Conservation (phyloP, 2,113 vertebrate genomes). For the Xyliphius kryptos region DNA sequence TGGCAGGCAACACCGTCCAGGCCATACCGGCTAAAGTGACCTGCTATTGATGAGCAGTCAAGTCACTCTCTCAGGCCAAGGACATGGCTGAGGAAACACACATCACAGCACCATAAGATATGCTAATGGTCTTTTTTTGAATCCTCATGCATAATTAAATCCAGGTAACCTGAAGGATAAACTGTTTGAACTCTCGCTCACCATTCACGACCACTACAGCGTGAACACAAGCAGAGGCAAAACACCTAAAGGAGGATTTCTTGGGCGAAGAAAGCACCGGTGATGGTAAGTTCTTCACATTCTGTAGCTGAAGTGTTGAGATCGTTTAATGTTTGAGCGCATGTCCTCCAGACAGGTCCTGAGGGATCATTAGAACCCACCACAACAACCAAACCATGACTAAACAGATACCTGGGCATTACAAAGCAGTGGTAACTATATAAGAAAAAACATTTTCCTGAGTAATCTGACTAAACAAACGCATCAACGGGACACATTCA, state of each 20-base stretch:
- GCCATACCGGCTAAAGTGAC: conserved; percentile 62
- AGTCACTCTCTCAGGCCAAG: conserved; percentile 57
- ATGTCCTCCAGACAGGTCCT: too few relatives aligned
- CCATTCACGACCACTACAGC: conserved; percentile 5
- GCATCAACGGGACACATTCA: too few relatives aligned
- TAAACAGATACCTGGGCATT: too few relatives aligned
- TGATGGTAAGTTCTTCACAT: too few relatives aligned
- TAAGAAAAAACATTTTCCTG: too few relatives aligned
- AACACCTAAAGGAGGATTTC: not conserved
- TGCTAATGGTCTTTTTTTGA: conserved; percentile 68
- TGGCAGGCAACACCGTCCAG: conserved; percentile 52
- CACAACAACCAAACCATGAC: too few relatives aligned
- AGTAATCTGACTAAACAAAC: too few relatives aligned
- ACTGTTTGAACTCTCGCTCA: conserved; percentile 42
- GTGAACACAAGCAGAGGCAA: not conserved
- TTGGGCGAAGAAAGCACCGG: too few relatives aligned
- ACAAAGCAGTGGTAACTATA: too few relatives aligned
- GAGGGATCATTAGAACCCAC: too few relatives aligned
- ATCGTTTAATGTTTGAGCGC: too few relatives aligned
- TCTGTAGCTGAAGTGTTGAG: too few relatives aligned
- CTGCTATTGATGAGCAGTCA: conserved; percentile 68
- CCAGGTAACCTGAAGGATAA: conserved; percentile 56
- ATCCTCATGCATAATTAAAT: conserved; percentile 70
- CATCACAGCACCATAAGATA: conserved; percentile 61
- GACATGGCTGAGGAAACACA: conserved; percentile 57